Percentiles rank a stretch among this genome's conserved stretches.
Conservation (phyloP, 2,797 vertebrate species). For the Halcyon leucocephala region DNA sequence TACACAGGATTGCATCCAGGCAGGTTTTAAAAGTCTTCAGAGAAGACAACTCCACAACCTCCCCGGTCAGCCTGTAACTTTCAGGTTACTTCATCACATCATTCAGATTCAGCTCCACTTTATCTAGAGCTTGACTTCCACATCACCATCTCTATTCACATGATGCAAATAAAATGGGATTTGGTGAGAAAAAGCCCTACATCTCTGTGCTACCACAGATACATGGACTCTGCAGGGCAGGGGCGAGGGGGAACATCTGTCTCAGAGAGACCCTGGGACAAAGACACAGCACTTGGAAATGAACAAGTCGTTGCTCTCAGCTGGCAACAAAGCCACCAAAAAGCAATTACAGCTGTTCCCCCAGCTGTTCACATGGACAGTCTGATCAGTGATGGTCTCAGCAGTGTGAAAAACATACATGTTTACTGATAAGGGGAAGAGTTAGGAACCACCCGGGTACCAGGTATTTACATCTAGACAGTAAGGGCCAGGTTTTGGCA, state of each 20-base stretch:
- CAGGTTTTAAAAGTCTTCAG: too few species aligned
- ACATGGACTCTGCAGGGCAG: background rate
- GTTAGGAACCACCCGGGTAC: background rate
- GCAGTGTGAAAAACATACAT: background rate
- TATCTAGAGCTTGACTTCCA: background rate
- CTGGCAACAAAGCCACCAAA: background rate
- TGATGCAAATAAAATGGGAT: accelerated
- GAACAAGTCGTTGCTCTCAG: background rate
- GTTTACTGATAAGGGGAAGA: background rate
- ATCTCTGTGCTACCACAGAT: background rate
- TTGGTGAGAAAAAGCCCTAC: background rate
- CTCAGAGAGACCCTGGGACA: background rate
- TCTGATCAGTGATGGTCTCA: background rate
- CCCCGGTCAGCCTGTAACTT: background rate
- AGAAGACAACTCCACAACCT: too few species aligned
- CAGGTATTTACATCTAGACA: background rate
- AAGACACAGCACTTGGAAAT: background rate
- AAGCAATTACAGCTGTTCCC: background rate
- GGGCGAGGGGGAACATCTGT: background rate
- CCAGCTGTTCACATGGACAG: background rate
- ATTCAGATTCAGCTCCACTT: background rate
- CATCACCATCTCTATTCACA: accelerated
- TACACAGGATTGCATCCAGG: too few species aligned
- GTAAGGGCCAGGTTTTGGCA: background rate
- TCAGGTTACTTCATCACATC: background rate